A percentile compares a stretch with the other conserved stretches of the same genome.
phyloP scores from a whole-genome alignment of 2,888 invertebrate species.

The Agrochola litura region DNA sequence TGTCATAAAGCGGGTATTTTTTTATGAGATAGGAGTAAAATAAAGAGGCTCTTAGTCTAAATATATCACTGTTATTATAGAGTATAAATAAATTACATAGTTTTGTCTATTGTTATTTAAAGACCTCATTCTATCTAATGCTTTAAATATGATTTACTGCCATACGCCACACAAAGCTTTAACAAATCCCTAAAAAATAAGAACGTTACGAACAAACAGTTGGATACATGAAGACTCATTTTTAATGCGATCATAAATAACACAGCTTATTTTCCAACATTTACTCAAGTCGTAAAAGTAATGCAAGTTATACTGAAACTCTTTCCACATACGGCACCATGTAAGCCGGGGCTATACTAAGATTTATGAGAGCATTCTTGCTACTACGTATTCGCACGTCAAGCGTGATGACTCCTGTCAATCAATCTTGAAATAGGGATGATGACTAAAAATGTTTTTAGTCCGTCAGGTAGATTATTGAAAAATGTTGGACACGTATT shows the following conservation, averaged over 20 bases:
- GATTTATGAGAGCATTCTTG: conserved; percentile 85
- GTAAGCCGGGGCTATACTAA: conserved; percentile 75
- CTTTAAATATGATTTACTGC: conserved; percentile 44
- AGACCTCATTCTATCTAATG: conserved; percentile 17
- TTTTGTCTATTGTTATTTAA: conserved; percentile 19
- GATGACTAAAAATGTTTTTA: too few relatives aligned
- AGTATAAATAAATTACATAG: conserved; percentile 10
- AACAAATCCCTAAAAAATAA: conserved; percentile 38
- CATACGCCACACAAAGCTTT: conserved; percentile 31
- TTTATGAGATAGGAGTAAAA: background rate
- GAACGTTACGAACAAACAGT: conserved; percentile 29
- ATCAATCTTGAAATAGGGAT: conserved; percentile 79
- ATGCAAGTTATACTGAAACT: conserved; percentile 27
- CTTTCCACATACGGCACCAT: conserved; percentile 65
- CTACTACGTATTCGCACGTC: conserved; percentile 80
- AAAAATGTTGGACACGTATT: too few relatives aligned
- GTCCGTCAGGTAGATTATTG: too few relatives aligned
- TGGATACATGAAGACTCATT: conserved; percentile 40
- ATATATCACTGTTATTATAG: background rate
- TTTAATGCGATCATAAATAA: conserved; percentile 54
- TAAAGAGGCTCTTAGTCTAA: background rate
- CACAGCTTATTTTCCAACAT: conserved; percentile 37
- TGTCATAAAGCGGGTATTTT: background rate
- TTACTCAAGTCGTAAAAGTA: conserved; percentile 46
- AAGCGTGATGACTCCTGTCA: conserved; percentile 85